Evolutionary conservation across 2,797 vertebrate genomes (phyloP), one percentile per base, ranked within the genome.

Genomic region (Esox lucius): DNA sequence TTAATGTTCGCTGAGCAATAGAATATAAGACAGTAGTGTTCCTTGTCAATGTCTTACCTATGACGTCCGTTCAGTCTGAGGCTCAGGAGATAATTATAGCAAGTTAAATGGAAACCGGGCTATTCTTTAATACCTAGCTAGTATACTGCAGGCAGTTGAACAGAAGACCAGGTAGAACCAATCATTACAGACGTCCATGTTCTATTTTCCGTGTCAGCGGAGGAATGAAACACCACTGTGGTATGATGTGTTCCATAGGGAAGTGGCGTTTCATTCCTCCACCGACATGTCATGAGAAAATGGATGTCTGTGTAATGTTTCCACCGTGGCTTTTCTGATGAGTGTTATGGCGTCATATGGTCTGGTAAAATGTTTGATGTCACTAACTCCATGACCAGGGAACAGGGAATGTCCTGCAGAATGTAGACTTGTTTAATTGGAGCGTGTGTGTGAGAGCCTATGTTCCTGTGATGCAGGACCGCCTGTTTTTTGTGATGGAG

Each of bases 401-500:
- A 74, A 28, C 59, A 61, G 67, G 11, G 74, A 33, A 2, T 68
- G 59, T 71, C 68, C 53, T 49, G 13, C 4, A 33, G n/a, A 22
- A 17, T 16, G 15, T 19, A 16, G 13, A 24, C 5, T 35, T 65
- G 61, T 39, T 46, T 48, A 42, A 35, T 62, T 61, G 61, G 62
- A 61, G n/a, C 42, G 1, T 69, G 24, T 71, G 33, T 35, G 28
- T 64, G 62, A 68, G 59, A 16, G 2, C 59, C 22, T 8, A 3
- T 70, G 62, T 70, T 49, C 49, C 19, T 12, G 74, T 56, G 68
- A 73, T 66, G 51, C 87, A 95, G 94, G 94, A 95, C 71, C 94
- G 97, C 24, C 94, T 99, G 75, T 99, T 99, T 92, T 99, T 99
- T 19, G 97, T 99, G 87, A 99, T 99, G 98, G 97, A 99, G 91